Evolutionary conservation across 2,888 invertebrate species (phyloP).

Genomic region (Seira musarum): DNA sequence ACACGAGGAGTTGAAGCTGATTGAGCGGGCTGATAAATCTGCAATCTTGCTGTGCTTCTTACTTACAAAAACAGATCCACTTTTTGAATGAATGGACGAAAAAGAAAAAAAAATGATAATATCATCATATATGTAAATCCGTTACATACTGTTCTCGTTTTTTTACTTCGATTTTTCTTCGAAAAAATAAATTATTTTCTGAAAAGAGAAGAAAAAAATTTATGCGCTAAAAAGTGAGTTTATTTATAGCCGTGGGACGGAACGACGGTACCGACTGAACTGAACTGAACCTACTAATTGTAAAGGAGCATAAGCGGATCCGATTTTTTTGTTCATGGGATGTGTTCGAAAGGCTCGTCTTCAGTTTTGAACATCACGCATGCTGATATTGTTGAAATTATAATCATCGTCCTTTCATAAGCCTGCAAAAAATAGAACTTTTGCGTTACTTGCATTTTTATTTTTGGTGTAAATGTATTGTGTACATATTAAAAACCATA

Average conservation of each 20-base stretch:
- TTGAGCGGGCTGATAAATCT: constrained; percentile 48
- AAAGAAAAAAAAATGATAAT: constrained; percentile 38
- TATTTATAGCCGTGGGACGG: not conserved
- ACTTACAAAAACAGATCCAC: constrained; percentile 46
- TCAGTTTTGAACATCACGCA: too few relatives aligned
- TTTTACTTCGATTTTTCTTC: constrained; percentile 5
- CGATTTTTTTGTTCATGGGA: too few relatives aligned
- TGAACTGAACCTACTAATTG: not conserved
- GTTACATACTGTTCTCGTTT: constrained; percentile 48
- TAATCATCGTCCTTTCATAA: not conserved
- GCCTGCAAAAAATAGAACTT: not conserved
- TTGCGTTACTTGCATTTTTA: not conserved
- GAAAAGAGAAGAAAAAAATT: not conserved
- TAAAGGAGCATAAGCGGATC: not conserved
- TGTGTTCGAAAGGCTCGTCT: too few relatives aligned
- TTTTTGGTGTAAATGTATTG: too few relatives aligned
- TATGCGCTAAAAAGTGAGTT: not conserved
- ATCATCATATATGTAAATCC: constrained; percentile 45
- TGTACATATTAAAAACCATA: too few relatives aligned
- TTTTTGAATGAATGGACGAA: constrained; percentile 8
- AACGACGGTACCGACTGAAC: not conserved
- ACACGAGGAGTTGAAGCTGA: constrained; percentile 23
- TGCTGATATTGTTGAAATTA: too few relatives aligned
- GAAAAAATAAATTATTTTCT: too few relatives aligned
- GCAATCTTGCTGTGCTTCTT: too few relatives aligned